Conservation (phyloP, 1,140 invertebrate genomes). For the Drosophila ogumai region DNA sequence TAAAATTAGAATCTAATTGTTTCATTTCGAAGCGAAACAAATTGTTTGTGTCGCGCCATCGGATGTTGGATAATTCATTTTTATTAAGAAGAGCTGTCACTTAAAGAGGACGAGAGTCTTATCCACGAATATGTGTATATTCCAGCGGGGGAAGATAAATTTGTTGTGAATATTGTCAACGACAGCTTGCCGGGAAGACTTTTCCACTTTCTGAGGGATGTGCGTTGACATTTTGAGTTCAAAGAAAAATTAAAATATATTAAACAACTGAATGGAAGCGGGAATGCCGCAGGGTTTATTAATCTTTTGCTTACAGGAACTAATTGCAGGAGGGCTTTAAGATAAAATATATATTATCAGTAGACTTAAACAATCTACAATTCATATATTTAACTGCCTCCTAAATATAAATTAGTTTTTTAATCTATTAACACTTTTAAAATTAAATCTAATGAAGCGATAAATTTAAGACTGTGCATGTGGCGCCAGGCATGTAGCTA, state of each 20-base stretch:
- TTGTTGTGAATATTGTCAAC: constrained; percentile 30
- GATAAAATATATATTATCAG: background rate
- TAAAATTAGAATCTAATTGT: constrained; percentile 46
- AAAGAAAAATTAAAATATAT: constrained; percentile 14
- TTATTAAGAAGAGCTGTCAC: constrained; percentile 48
- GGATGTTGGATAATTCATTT: constrained; percentile 52
- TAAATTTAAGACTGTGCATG: background rate
- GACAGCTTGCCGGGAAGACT: constrained; percentile 32
- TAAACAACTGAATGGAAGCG: background rate
- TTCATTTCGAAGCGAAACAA: constrained; percentile 36
- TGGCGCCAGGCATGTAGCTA: constrained; percentile 2
- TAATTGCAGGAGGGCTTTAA: background rate
- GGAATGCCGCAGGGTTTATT: background rate
- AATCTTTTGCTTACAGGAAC: background rate
- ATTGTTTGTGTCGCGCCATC: constrained; percentile 37
- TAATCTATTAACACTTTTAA: background rate
- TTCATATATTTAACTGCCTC: no score
- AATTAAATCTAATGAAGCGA: constrained; percentile 5
- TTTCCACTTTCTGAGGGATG: constrained; percentile 20
- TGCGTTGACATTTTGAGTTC: constrained; percentile 22
- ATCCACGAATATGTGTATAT: constrained; percentile 6
- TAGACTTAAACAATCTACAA: no score
- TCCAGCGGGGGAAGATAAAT: constrained; percentile 38
- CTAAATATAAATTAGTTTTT: background rate
- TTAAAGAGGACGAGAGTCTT: constrained; percentile 31